These are phyloP conservation scores for Saturnia pavonia DNA, from an alignment of 2,888 invertebrate genomes.

Conservation along the genomic window DNA sequence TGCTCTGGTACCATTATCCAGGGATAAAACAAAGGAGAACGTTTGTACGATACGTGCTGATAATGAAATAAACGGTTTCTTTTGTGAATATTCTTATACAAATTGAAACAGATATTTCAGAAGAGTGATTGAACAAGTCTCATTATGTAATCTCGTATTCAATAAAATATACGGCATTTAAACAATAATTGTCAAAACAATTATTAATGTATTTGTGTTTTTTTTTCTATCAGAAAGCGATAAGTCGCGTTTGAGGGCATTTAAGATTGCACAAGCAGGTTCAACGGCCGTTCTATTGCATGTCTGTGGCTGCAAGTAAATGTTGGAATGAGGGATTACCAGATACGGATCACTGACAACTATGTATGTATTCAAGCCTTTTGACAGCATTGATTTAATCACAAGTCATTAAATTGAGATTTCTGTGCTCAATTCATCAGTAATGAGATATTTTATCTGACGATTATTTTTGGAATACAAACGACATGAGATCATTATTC, in stretches of 20 bases:
- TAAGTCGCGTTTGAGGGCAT: conserved; percentile 32
- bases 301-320: conserved; percentile 14
- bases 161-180: neutral
- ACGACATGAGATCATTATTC: neutral
- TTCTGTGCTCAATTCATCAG: neutral
- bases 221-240: conserved; percentile 12
- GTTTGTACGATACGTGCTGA: too few relatives aligned
- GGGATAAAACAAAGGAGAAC: too few relatives aligned
- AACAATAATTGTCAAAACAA: neutral
- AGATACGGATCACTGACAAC: conserved; percentile 22
- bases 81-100: too few relatives aligned
- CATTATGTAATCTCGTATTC: neutral
- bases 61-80: too few relatives aligned
- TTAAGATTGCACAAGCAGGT: conserved; percentile 36
- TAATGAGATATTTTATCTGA: neutral
- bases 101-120: too few relatives aligned
- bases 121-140: too few relatives aligned
- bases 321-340: conserved; percentile 30
- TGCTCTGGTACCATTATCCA: too few relatives aligned
- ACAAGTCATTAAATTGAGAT: neutral
- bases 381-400: conserved; percentile 15
- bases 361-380: conserved; percentile 19
- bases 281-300: conserved; percentile 35
- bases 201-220: neutral
- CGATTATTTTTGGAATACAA: neutral